Percentiles rank a stretch among this genome's conserved stretches.
phyloP scores from a whole-genome alignment of 2,113 vertebrate species.

The Butorides virescens region DNA sequence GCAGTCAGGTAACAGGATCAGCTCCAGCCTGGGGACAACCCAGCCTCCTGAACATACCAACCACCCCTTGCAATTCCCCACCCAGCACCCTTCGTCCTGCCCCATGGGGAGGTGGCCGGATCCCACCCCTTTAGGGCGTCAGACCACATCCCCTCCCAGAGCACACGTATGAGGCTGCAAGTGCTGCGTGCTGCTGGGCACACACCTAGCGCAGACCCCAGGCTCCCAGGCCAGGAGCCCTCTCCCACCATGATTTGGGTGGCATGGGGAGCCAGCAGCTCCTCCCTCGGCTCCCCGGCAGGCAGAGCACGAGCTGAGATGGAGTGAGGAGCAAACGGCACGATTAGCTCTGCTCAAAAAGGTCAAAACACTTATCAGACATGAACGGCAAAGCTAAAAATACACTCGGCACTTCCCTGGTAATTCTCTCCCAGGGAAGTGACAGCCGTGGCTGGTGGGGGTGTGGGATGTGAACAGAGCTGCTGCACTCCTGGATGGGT shows the following conservation, averaged over 20 bases:
- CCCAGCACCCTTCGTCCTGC: not conserved
- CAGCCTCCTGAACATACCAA: not conserved
- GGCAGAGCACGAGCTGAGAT: constrained; percentile 21
- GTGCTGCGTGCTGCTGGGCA: not conserved
- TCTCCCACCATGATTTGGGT: fast-evolving
- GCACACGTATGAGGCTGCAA: not conserved
- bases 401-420: constrained; percentile 58
- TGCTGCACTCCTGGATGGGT: not conserved
- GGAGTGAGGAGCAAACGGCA: constrained; percentile 21
- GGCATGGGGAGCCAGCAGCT: not conserved
- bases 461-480: not conserved
- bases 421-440: constrained; percentile 28
- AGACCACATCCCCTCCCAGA: fast-evolving
- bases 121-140: not conserved
- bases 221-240: not conserved
- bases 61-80: no score
- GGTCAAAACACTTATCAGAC: constrained; percentile 66
- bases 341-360: constrained; percentile 60
- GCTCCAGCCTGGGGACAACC: not conserved
- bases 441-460: not conserved
- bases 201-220: not conserved
- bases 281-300: not conserved
- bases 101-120: fast-evolving
- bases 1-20: no score
- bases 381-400: constrained; percentile 48